A percentile compares a stretch with the other conserved stretches of the same genome.
Evolutionary conservation across 2,888 invertebrate species (phyloP).

Genomic region (Meteorus colon): DNA sequence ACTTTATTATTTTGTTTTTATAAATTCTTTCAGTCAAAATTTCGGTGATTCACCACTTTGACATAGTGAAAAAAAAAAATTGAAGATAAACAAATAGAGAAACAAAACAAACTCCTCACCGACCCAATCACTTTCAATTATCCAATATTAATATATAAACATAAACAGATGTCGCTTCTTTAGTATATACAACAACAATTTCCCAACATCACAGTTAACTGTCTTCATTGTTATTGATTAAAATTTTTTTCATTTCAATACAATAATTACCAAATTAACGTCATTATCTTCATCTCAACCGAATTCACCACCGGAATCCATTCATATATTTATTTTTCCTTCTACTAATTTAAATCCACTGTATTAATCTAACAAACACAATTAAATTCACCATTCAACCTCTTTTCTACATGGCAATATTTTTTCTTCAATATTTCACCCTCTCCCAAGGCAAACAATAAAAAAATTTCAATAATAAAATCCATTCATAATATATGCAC

Average conservation of each 20-base stretch:
- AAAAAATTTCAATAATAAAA: constrained; percentile 17
- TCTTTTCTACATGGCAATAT: neutral
- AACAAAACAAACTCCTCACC: neutral
- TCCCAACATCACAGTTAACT: neutral
- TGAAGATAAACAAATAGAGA: neutral
- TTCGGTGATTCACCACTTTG: neutral
- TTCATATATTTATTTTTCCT: neutral
- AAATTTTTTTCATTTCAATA: neutral
- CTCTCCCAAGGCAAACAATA: neutral
- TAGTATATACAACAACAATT: neutral
- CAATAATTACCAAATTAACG: neutral
- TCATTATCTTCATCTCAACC: neutral
- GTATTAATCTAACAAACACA: neutral
- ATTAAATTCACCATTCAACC: neutral
- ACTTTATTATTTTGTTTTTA: neutral
- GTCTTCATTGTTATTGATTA: neutral
- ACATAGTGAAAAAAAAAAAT: neutral
- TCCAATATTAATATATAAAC: neutral
- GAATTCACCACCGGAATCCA: too few relatives aligned
- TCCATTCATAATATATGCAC: constrained; percentile 41
- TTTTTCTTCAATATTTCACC: constrained; percentile 10
- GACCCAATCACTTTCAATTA: neutral
- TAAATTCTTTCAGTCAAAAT: neutral
- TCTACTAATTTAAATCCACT: neutral
- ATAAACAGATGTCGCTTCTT: neutral